Base-by-base conservation (phyloP, 2,888 invertebrate species). In the Caenorhabditis virilis region DNA sequence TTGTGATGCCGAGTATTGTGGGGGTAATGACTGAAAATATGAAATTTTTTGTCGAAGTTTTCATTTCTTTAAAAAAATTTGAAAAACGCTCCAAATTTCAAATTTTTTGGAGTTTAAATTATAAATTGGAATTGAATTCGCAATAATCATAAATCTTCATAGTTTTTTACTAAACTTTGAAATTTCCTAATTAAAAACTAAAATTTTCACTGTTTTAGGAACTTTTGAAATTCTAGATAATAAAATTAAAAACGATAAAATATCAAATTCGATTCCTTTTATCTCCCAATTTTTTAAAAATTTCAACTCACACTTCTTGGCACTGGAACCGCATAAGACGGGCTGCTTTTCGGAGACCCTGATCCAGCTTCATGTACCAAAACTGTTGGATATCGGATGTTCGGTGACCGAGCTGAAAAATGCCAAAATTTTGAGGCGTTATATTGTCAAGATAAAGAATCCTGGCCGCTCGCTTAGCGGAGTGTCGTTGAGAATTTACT, bases 381-480 rank as follows among this genome's bases (percentile, higher is more conserved):
- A 18, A 71, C 67, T 13, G 64, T 65, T 7, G 71, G 71, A 48
- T 71, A 71, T 9, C 67, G 64, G 23, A 71, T 71, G 20, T 49
- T 50, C 7, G 71, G 70, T 20, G 60, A 64, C 5, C 67, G 60
- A 18, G 60, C 70, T 70, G 42, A 26, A 69, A 62, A 36, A 25
- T 13, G 13, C 30, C 6, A 30, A 30, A 9, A 36, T 5, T 11
- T 13, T 4, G 25, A 20, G 5, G 7, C 25, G 18, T 39, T 39
- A 39, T 39, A 4, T 18, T 20, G 7, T 39, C 6, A 5, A 20
- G 4, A 9, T 39, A 6, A 39, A 20, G 20, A 39, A 36, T 36
- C 5, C 20, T 20, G 15, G 22, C 6, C 5, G 15, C 5, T 38
- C 9, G 15, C n/a, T 38, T 7, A 18, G 38, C n/a, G 18, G n/a